Base-by-base conservation (phyloP, 1,140 invertebrate genomes). In the Acyrthosiphon pisum region DNA sequence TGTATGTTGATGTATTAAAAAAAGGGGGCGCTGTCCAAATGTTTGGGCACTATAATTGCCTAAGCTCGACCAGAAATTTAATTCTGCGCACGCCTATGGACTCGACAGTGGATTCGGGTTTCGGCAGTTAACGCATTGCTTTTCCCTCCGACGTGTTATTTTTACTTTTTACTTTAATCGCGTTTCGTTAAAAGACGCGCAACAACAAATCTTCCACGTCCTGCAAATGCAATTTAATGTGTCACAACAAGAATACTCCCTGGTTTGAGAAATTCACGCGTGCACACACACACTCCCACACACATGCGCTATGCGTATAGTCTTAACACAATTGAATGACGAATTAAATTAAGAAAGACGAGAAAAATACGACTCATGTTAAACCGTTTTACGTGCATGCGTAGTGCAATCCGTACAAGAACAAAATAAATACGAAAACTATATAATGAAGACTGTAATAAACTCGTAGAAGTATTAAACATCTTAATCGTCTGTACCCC, bases 111-210 rank as follows among this genome's bases (percentile, higher is more conserved):
- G 41, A 41, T 41, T 48, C 30, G 84, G 46, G 44, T 30, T 46
- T 86, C 83, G 41, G 41, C 41, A 26, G 20, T 37, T 37, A 86
- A 76, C 60, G 41, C 3, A 76, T 76, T n/a, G 30, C 14, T 76
- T 68, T 44, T 86, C 84, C 3, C 6, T 48, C 14, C 26, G 30
- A 6, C 83, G 26, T 11, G 26, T 26, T 44, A 46, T 20, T 41
- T 86, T 86, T 44, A 44, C 83, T 86, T 86, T 86, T 86, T 86
- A 76, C 37, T 86, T 86, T 86, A 86, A 84, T 48, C 86, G 44
- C 7, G 26, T 87, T 87, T 48, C 86, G 86, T 87, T 87, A 14
- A 48, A 48, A 87, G 44, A n/a, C 86, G 86, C 44, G 18, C 46
- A n/a, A 23, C 46, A 48, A 48, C 86, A n/a, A 48, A 87, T 86